Evolutionary conservation across 2,888 invertebrate species (phyloP).

Genomic region (Melanotus villosus): DNA sequence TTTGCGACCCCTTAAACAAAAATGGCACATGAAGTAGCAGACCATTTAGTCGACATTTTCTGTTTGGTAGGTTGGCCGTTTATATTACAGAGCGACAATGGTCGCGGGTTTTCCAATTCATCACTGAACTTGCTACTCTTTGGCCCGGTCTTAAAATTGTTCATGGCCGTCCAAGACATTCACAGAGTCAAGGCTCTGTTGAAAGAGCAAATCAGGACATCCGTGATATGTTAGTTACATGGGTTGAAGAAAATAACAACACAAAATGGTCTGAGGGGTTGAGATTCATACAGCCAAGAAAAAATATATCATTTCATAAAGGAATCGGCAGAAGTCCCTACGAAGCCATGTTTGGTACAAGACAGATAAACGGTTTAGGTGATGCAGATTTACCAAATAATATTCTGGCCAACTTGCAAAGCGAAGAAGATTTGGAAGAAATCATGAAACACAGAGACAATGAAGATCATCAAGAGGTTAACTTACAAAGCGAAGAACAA

Average conservation of each 20-base stretch:
- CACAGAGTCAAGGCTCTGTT: slow-evolving; percentile 50
- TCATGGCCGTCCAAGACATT: slow-evolving; percentile 53
- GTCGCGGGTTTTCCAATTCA: slow-evolving; percentile 55
- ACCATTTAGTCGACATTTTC: slow-evolving; percentile 50
- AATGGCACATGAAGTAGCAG: slow-evolving; percentile 55
- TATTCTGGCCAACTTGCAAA: too few species aligned
- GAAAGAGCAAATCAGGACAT: slow-evolving; percentile 55
- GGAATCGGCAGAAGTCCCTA: slow-evolving; percentile 47
- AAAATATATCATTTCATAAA: slow-evolving; percentile 49
- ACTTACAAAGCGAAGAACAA: too few species aligned
- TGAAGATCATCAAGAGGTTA: too few species aligned
- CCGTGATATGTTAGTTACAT: slow-evolving; percentile 54
- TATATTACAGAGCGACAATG: slow-evolving; percentile 52
- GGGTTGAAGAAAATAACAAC: slow-evolving; percentile 52
- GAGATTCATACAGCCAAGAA: slow-evolving; percentile 45
- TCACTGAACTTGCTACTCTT: slow-evolving; percentile 46
- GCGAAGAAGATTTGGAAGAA: too few species aligned
- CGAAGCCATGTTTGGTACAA: slow-evolving; percentile 49
- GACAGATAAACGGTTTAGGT: slow-evolving; percentile 35
- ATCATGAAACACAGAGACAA: too few species aligned
- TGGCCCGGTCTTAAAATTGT: slow-evolving; percentile 47
- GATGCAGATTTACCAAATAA: slow-evolving; percentile 1
- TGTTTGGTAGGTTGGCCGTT: slow-evolving; percentile 43
- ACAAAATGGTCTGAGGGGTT: slow-evolving; percentile 54
- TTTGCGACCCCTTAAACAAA: slow-evolving; percentile 56